Percentiles rank a stretch among this genome's conserved stretches.
These are phyloP conservation scores for Meda fulgida DNA, from an alignment of 2,797 vertebrate genomes.

Conservation along the genomic window DNA sequence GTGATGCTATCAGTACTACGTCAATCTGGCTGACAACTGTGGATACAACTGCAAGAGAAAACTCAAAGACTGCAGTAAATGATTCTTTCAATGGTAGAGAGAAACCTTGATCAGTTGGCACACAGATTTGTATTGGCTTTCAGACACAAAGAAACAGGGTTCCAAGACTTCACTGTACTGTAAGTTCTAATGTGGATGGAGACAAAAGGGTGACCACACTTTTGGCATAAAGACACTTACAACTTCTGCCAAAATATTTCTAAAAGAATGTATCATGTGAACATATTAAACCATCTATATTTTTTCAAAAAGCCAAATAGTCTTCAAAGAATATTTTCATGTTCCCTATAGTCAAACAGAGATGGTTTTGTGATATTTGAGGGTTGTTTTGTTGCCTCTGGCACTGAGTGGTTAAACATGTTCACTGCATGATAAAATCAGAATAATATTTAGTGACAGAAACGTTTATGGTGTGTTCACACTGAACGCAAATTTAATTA, in stretches of 20 bases:
- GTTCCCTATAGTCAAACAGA: background rate
- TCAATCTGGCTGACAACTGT: background rate
- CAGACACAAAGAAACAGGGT: background rate
- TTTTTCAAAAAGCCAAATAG: background rate
- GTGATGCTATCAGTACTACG: background rate
- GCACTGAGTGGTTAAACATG: slow-evolving; percentile 22
- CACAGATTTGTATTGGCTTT: background rate
- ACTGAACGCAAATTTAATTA: too few relatives aligned
- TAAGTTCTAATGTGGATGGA: background rate
- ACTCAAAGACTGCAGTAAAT: background rate
- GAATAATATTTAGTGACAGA: too few relatives aligned
- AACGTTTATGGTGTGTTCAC: too few relatives aligned
- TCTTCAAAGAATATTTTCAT: slow-evolving; percentile 1
- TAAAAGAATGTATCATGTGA: background rate
- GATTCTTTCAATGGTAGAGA: background rate
- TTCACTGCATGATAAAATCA: slow-evolving; percentile 7
- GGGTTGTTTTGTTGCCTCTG: slow-evolving; percentile 23
- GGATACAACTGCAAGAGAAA: slow-evolving; percentile 6
- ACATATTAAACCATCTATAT: background rate
- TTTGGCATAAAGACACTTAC: background rate
- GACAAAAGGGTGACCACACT: background rate
- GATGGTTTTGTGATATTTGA: background rate
- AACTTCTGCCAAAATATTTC: background rate
- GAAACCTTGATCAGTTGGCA: slow-evolving; percentile 7
- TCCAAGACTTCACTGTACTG: background rate